Conservation (phyloP, 2,113 vertebrate species). For the Sardina pilchardus region DNA sequence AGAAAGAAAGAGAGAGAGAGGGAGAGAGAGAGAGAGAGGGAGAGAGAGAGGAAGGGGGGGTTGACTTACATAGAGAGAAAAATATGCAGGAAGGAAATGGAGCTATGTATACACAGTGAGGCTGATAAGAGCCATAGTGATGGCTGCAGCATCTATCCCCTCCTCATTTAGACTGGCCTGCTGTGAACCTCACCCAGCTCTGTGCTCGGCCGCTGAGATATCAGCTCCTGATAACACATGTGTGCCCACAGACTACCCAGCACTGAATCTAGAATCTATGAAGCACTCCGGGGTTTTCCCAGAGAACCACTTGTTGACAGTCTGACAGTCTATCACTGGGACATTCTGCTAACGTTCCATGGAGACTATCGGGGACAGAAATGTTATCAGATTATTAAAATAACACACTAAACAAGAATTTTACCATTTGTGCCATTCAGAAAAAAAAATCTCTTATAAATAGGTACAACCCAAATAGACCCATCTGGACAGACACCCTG, state of each 20-base stretch:
- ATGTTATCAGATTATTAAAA: neutral
- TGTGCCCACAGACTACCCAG: neutral
- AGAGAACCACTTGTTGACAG: neutral
- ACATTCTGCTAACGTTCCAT: neutral
- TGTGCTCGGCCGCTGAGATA: neutral
- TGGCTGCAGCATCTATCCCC: neutral
- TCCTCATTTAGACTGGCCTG: neutral
- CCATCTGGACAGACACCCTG: neutral
- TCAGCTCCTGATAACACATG: neutral
- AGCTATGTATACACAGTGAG: too few species aligned
- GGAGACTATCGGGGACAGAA: neutral
- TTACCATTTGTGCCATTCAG: neutral
- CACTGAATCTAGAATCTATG: neutral
- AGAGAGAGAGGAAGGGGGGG: neutral
- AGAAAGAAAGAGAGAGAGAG: constrained; percentile 25
- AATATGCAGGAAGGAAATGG: too few species aligned
- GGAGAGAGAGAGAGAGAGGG: constrained; percentile 21
- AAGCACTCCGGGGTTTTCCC: neutral
- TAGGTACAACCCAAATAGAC: neutral
- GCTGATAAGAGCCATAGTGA: neutral
- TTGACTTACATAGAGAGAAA: neutral
- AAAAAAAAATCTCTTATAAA: neutral
- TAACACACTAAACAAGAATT: neutral
- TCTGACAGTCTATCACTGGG: neutral
- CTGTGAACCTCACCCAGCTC: too few species aligned